Evolutionary conservation across 2,888 invertebrate species (phyloP).

Genomic region (Pyralis farinalis): DNA sequence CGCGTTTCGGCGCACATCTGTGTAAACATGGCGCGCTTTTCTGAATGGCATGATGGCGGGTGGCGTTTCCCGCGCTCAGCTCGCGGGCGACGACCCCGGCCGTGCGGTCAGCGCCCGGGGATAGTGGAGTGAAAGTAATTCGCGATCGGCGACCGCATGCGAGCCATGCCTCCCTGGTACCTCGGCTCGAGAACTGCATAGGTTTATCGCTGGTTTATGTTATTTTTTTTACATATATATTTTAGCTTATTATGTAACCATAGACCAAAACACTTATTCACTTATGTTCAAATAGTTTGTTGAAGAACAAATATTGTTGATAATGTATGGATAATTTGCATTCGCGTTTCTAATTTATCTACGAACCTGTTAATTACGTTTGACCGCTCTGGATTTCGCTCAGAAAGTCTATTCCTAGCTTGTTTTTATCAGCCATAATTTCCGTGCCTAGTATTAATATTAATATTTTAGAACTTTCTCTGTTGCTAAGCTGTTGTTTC

Average conservation of each 20-base stretch:
- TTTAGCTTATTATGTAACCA: neutral
- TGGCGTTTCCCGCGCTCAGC: slow-evolving; percentile 70
- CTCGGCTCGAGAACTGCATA: slow-evolving; percentile 26
- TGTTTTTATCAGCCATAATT: neutral
- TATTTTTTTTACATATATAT: slow-evolving; percentile 22
- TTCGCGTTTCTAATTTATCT: slow-evolving; percentile 1
- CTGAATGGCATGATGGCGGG: slow-evolving; percentile 69
- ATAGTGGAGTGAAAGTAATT: slow-evolving; percentile 80
- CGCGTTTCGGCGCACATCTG: slow-evolving; percentile 78
- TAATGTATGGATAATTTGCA: slow-evolving; percentile 1
- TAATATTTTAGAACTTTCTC: neutral
- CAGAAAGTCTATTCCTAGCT: neutral
- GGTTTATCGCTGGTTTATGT: slow-evolving; percentile 27
- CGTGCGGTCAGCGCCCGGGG: slow-evolving; percentile 73
- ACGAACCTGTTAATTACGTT: slow-evolving; percentile 10
- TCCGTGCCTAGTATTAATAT: slow-evolving; percentile 5
- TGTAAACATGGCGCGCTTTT: slow-evolving; percentile 77
- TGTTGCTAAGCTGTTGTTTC: neutral
- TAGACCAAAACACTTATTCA: too few species aligned
- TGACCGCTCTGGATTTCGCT: slow-evolving; percentile 5
- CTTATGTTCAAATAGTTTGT: neutral
- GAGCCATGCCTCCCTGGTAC: slow-evolving; percentile 65
- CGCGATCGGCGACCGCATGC: slow-evolving; percentile 70
- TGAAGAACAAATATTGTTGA: neutral
- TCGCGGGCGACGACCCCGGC: slow-evolving; percentile 66